Base-by-base conservation (phyloP, 2,797 vertebrate species). In the Anomalospiza imberbis region DNA sequence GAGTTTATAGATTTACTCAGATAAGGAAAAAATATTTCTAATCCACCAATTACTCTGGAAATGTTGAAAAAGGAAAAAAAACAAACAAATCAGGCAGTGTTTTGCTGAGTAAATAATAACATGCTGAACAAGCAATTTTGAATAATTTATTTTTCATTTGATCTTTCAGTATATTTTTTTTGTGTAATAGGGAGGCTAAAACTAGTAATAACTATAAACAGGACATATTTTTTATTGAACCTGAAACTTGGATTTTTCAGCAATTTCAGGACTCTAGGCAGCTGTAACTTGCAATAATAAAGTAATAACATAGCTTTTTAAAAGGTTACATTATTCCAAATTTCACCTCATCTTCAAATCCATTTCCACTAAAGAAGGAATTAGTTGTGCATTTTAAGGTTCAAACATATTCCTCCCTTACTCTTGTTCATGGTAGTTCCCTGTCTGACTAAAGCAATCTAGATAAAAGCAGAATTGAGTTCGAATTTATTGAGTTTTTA, bases 1-100 rank as follows among this genome's bases (percentile, higher is more conserved):
- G 6, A 60, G 24, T 72, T 80, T 29, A 42, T 21, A 44, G 2
- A 28, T 48, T 72, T 91, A 2, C 16, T 73, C 16, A 75, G 45
- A 45, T 50, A 74, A 19, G 13, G 5, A 81, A 13, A 76, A 81
- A 77, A 28, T 14, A 21, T 48, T 71, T 81, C 17, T 61, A 61
- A 85, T 40, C 6, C 13, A 4, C 26, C 80, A 67, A 40, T 38
- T 67, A 10, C 12, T 71, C n/a, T 74, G 29, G 7, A 85, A 85
- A 81, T 38, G 2, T 28, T 53, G 17, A 88, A 66, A 62, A 84
- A 61, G 9, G 5, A 9, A 4, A 5, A 9, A 20, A 17, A 25
- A 29, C 51, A 21, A 6, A 12, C 19, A n/a, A n/a, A n/a, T n/a
- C n/a, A 53, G 3, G 0, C 4, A 53, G 12, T 3, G 14, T 47